These are phyloP conservation scores for Drosophila nebulosa DNA, from an alignment of 1,140 invertebrate genomes.

Conservation along the genomic window DNA sequence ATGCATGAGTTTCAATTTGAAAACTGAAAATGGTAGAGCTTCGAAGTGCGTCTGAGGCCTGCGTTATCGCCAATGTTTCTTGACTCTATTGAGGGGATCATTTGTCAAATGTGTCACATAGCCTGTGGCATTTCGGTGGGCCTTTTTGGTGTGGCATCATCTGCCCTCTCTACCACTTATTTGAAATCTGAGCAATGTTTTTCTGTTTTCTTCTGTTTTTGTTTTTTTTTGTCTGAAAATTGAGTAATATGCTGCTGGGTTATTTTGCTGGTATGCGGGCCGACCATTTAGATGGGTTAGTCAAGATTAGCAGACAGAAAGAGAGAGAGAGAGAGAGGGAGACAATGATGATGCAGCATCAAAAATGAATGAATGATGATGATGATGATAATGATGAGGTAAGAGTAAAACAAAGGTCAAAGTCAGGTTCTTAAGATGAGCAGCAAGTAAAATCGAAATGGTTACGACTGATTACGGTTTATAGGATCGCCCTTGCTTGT, in stretches of 20 bases:
- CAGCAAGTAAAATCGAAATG: neutral
- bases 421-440: neutral
- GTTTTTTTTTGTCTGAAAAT: constrained; percentile 47
- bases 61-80: constrained; percentile 44
- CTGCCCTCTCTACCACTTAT: constrained; percentile 31
- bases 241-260: constrained; percentile 61
- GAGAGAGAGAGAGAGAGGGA: neutral
- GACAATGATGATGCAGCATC: constrained; percentile 45
- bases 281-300: constrained; percentile 48
- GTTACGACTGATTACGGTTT: no score
- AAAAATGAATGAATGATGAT: constrained; percentile 30
- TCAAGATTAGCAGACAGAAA: constrained; percentile 49
- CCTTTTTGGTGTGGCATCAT: constrained; percentile 60
- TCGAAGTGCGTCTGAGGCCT: no score
- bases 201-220: neutral
- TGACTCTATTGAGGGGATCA: constrained; percentile 41
- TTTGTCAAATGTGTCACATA: constrained; percentile 67
- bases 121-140: constrained; percentile 33
- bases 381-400: constrained; percentile 29
- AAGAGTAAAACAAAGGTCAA: constrained; percentile 1
- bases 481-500: no score
- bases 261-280: constrained; percentile 35
- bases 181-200: constrained; percentile 63
- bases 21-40: neutral
- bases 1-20: constrained; percentile 44